Evolutionary conservation across 2,113 vertebrate genomes (phyloP), one percentile per base, ranked within the genome.

Genomic region (Cyprinodon variegatus): DNA sequence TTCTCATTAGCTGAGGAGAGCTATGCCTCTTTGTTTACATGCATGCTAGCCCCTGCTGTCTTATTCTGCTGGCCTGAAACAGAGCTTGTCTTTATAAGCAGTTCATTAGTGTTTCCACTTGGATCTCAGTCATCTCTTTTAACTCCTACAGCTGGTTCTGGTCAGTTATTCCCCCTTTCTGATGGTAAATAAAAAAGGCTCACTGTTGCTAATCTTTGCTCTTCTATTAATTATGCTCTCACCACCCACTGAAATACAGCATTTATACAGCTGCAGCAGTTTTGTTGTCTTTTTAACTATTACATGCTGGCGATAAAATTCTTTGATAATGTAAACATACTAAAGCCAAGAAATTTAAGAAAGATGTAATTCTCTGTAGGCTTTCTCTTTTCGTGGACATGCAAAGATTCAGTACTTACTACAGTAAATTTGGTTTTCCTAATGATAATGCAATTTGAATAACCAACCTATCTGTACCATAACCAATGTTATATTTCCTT

Each of bases 71-170:
- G 78, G 83, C 69, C 77, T 77, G 87, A 76, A 78, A 64, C 84
- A 84, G 64, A 71, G 63, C 80, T 72, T 75, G 68, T 83, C 83
- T 90, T 85, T 83, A 77, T 88, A 89, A 86, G 79, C 74, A 89
- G 79, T 88, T 91, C 89, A 90, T 92, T 93, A 91, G 87, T 83
- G 62, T 62, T 50, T 85, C 83, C 71, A 82, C 78, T 90, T 86
- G 82, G 85, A 85, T 73, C 84, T 79, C 74, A 88, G 72, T 90
- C 82, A 81, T 75, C 76, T 70, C 84, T 84, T 84, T 83, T 71
- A 83, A 88, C 81, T 85, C 78, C 72, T 83, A 64, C 84, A 83
- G 81, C 85, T 83, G 88, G 37, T 83, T 78, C 37, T 76, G 76
- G 78, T 76, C 90, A 65, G 65, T 78, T 76, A 86, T 84, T 81